These are phyloP conservation scores for Morone chrysops DNA, from an alignment of 2,113 vertebrate genomes.

Conservation along the genomic window DNA sequence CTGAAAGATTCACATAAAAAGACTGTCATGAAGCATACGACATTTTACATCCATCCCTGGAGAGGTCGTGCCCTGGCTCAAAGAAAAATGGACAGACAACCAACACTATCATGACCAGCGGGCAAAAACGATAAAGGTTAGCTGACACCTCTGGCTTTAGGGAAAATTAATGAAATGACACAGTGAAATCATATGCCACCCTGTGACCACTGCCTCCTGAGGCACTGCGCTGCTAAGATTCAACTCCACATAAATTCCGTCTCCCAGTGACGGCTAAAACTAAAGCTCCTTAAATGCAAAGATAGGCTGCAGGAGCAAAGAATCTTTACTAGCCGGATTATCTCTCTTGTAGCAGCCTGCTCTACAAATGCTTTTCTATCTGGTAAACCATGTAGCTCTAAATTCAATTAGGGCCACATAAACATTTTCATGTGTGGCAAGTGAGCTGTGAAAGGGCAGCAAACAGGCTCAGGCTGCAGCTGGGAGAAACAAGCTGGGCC, in stretches of 20 bases:
- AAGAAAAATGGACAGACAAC: not conserved
- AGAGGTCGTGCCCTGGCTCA: not conserved
- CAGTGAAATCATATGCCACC: constrained; percentile 15
- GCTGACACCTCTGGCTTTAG: constrained; percentile 38
- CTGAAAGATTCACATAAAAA: no score
- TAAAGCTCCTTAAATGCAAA: constrained; percentile 57
- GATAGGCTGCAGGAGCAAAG: constrained; percentile 14
- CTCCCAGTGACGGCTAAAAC: constrained; percentile 46
- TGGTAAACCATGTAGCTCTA: constrained; percentile 71
- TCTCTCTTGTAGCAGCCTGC: constrained; percentile 57
- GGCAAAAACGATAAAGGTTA: constrained; percentile 12
- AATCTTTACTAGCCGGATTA: constrained; percentile 61
- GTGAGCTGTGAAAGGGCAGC: constrained; percentile 73
- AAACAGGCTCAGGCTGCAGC: constrained; percentile 53
- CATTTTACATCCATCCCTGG: not conserved
- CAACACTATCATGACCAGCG: not conserved
- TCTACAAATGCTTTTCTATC: constrained; percentile 69
- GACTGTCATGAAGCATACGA: no score
- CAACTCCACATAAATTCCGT: constrained; percentile 36
- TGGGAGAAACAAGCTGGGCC: constrained; percentile 20
- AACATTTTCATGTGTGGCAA: constrained; percentile 75
- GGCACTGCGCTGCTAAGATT: not conserved
- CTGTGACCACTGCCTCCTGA: constrained; percentile 1
- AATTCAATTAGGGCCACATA: constrained; percentile 76
- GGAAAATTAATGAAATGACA: constrained; percentile 17